Conservation (phyloP, 2,888 invertebrate genomes). For the Nasonovia ribisnigri region DNA sequence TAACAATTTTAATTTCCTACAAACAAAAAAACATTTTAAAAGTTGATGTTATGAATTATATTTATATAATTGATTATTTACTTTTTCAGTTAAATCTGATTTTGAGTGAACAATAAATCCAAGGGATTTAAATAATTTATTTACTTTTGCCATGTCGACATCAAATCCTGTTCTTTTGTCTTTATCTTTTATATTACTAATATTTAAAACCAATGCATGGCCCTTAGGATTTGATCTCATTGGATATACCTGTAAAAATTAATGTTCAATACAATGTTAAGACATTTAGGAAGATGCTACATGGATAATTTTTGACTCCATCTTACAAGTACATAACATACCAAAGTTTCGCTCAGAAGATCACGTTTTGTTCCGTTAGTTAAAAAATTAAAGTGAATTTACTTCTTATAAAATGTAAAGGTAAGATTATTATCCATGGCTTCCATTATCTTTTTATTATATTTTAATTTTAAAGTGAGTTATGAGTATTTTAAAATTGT, state of each 20-base stretch:
- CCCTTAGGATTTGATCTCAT: conserved; percentile 66
- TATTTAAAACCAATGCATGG: conserved; percentile 64
- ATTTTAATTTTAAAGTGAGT: no score
- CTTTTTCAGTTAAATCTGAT: conserved; percentile 50
- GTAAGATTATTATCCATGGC: no score
- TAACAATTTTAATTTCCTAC: conserved; percentile 53
- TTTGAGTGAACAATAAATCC: conserved; percentile 55
- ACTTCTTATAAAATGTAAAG: no score
- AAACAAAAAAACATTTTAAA: conserved; percentile 1
- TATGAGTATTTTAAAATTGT: no score
- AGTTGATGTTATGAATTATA: background rate
- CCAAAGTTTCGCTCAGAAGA: no score
- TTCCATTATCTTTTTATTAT: no score
- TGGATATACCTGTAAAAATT: conserved; percentile 56
- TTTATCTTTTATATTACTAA: conserved; percentile 37
- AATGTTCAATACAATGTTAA: background rate
- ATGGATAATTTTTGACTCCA: no score
- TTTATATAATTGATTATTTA: conserved; percentile 33
- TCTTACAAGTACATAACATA: no score
- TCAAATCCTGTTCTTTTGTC: conserved; percentile 57
- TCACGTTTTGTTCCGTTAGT: no score
- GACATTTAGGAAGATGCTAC: no score
- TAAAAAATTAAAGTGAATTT: no score
- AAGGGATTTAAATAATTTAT: conserved; percentile 61
- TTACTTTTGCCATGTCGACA: conserved; percentile 55